A percentile compares a stretch with the other conserved stretches of the same genome.
phyloP scores from a whole-genome alignment of 1,140 invertebrate species.

The Papilio aristodemus region DNA sequence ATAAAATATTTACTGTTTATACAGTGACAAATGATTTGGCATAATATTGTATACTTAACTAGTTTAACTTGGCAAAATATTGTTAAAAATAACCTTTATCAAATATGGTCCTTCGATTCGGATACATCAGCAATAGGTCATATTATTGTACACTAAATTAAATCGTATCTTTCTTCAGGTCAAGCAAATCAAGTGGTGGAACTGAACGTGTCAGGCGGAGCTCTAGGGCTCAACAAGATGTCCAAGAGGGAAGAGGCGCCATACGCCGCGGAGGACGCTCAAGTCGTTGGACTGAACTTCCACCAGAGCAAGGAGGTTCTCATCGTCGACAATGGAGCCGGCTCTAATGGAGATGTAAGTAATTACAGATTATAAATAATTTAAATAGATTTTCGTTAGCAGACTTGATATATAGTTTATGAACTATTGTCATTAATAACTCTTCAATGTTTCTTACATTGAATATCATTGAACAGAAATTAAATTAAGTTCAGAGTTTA shows the following conservation, averaged over 20 bases:
- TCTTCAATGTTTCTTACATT: no score
- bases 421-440: no score
- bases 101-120: no score
- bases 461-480: no score
- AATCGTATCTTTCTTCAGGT: constrained; percentile 52
- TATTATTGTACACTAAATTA: background rate
- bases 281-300: constrained; percentile 92
- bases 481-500: no score
- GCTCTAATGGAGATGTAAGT: constrained; percentile 83
- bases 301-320: constrained; percentile 93
- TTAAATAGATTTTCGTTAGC: no score
- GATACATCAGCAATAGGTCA: background rate
- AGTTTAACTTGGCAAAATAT: no score
- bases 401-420: no score
- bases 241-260: constrained; percentile 91
- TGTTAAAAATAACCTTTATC: no score
- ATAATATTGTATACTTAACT: no score
- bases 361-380: background rate
- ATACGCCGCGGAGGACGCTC: constrained; percentile 90
- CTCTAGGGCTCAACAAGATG: constrained; percentile 88
- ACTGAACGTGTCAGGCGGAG: constrained; percentile 88
- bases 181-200: constrained; percentile 82
- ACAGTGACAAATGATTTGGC: no score
- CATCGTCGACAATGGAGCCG: constrained; percentile 83
- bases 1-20: no score